phyloP scores from a whole-genome alignment of 2,113 vertebrate genomes.

The Sus scrofa region DNA sequence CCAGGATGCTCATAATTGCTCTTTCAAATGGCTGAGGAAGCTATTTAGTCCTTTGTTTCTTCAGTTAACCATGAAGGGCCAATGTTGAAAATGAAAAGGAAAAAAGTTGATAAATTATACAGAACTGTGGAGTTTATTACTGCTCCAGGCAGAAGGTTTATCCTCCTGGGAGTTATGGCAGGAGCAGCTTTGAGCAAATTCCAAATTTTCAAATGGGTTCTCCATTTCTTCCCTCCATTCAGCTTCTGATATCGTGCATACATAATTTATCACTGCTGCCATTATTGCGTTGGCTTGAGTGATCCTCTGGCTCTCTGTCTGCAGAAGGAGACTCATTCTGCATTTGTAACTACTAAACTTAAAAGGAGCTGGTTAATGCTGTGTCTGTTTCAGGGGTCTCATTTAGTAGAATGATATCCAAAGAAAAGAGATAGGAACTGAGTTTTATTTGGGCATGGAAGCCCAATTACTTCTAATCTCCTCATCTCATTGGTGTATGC shows the following conservation, averaged over 20 bases:
- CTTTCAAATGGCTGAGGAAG: conserved; percentile 66
- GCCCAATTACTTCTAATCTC: conserved; percentile 71
- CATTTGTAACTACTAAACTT: conserved; percentile 83
- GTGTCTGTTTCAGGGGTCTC: conserved; percentile 71
- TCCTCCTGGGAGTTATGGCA: conserved; percentile 85
- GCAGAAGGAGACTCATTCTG: conserved; percentile 83
- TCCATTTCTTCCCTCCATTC: conserved; percentile 84
- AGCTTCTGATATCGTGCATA: conserved; percentile 88
- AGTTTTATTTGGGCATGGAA: conserved; percentile 76
- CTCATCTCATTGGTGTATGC: conserved; percentile 58
- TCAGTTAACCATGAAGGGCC: conserved; percentile 77
- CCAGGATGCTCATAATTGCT: conserved; percentile 68
- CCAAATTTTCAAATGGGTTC: conserved; percentile 84
- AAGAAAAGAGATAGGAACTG: conserved; percentile 73
- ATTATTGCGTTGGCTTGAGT: conserved; percentile 82
- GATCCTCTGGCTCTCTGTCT: conserved; percentile 85
- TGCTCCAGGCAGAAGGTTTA: conserved; percentile 66
- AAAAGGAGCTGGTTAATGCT: conserved; percentile 83
- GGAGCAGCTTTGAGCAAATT: conserved; percentile 85
- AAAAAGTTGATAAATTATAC: conserved; percentile 88
- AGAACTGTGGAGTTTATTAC: conserved; percentile 86
- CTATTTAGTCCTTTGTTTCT: conserved; percentile 77
- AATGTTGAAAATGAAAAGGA: conserved; percentile 80
- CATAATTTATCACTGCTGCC: conserved; percentile 90
- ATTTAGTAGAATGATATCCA: conserved; percentile 73